Conservation (phyloP, 2,888 invertebrate genomes). For the Alentia gelatinosa region DNA sequence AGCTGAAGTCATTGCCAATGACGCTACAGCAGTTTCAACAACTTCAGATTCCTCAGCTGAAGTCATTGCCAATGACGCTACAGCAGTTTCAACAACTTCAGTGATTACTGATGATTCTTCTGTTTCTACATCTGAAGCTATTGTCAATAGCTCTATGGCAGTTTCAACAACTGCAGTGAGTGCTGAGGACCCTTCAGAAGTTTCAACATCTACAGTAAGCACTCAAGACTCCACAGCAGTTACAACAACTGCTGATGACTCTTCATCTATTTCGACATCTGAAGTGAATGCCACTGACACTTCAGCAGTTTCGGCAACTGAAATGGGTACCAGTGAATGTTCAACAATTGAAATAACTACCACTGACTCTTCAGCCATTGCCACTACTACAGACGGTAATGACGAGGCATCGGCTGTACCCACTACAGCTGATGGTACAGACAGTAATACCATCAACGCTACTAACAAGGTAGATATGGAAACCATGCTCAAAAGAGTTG, state of each 20-base stretch:
- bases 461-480: constrained; percentile 5
- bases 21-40: not conserved
- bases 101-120: not conserved
- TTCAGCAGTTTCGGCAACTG: not conserved
- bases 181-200: not conserved
- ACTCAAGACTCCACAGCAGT: not conserved
- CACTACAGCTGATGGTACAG: not conserved
- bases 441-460: not conserved
- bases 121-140: not conserved
- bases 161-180: not conserved
- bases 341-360: too few species aligned
- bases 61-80: not conserved
- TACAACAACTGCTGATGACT: not conserved
- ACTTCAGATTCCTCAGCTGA: not conserved
- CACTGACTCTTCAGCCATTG: too few species aligned
- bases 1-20: not conserved
- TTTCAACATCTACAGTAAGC: not conserved
- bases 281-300: not conserved
- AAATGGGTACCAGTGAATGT: not conserved
- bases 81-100: not conserved
- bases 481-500: not conserved
- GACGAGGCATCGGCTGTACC: too few species aligned
- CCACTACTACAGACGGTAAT: too few species aligned
- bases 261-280: not conserved
- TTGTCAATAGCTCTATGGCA: not conserved